Evolutionary conservation across 1,140 invertebrate genomes (phyloP), one percentile per base, ranked within the genome.

Genomic region (Lucilia cuprina): DNA sequence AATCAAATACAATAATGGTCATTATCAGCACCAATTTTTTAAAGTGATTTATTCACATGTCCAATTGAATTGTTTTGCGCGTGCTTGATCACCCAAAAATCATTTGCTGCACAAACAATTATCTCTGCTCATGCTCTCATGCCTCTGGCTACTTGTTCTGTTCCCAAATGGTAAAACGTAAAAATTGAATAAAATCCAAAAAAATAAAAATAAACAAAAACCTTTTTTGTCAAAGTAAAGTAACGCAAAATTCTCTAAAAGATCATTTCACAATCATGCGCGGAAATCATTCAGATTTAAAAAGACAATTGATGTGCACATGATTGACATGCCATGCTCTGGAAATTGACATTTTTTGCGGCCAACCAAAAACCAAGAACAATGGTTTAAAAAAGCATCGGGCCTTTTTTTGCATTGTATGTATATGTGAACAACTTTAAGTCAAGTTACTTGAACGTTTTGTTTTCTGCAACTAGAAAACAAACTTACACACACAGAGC

Each of bases 21-120:
- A n/a, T 82, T 17, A 65, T 55, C 17, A 65, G 17, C 30, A 82
- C 19, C 55, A 70, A 70, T 70, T 70, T 70, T 70, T 70, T 70
- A 74, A 83, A 77, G 84, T 85, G 84, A 85, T 85, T 85, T 85
- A 85, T 85, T 78, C 84, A 83, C 82, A 83, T 85, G 84, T 83
- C 82, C 80, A 85, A 82, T 85, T 85, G 75, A 85, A 85, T 85
- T 85, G 84, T 83, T 84, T 85, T 85, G 84, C 84, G 74, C 83
- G 78, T 82, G 83, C 83, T 78, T 74, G 77, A 50, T 80, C 77
- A 80, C 77, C 77, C 77, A 80, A 49, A 41, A 80, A 47, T 50
- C 41, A 17, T 60, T 47, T 13, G 25, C 19, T 41, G 25, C 13
- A 8, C n/a, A 47, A 74, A 60, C 75, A 78, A 83, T 83, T 75